These are phyloP conservation scores for Taxidea taxus DNA, from an alignment of 2,113 vertebrate genomes.

Conservation along the genomic window DNA sequence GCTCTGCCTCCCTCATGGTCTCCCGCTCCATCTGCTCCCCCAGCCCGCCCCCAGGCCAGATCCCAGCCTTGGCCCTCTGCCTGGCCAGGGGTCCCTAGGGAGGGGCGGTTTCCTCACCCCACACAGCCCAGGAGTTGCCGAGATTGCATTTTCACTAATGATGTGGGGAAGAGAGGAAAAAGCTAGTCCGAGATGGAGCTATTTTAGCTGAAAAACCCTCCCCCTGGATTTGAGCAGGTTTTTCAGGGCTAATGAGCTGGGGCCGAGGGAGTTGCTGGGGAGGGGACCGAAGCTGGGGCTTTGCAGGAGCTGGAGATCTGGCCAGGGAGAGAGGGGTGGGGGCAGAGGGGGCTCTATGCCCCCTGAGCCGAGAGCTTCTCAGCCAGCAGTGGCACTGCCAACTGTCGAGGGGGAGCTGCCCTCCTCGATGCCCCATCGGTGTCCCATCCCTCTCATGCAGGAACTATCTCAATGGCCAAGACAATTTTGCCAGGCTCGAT, in stretches of 20 bases:
- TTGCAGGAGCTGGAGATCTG: background rate
- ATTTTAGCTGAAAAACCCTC: slow-evolving; percentile 32
- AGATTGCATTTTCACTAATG: background rate
- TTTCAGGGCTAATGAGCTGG: background rate
- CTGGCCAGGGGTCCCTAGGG: background rate
- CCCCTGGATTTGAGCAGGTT: background rate
- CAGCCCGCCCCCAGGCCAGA: background rate
- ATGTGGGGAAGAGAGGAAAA: background rate
- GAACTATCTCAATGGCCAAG: background rate
- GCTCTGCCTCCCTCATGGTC: no score
- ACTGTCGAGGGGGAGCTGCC: background rate
- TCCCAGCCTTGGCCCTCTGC: background rate
- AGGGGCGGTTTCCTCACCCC: background rate
- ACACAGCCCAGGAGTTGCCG: background rate
- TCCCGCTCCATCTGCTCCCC: background rate
- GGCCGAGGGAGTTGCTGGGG: background rate
- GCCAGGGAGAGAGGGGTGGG: background rate
- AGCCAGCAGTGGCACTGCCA: background rate
- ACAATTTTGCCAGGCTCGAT: background rate
- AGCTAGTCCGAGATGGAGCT: background rate
- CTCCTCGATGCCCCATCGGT: no score
- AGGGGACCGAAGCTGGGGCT: background rate
- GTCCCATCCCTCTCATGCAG: background rate
- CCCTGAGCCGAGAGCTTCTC: background rate
- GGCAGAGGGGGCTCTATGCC: accelerated